Evolutionary conservation across 2,888 invertebrate genomes (phyloP), one percentile per base, ranked within the genome.

Genomic region (Drosophila basisetae): DNA sequence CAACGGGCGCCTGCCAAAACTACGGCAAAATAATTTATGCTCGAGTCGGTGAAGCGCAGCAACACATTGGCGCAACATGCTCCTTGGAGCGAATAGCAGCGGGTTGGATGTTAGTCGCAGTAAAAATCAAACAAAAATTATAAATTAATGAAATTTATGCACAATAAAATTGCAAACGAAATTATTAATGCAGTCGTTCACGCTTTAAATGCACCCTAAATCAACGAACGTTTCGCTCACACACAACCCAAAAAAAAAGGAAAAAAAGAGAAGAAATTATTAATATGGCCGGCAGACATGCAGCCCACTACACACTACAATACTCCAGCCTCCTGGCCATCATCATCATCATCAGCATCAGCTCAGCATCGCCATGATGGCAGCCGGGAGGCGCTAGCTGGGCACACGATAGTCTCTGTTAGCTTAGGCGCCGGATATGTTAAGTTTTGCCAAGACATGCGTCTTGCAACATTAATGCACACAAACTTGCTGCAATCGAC

Each of bases 101-200:
- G 84, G 90, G 83, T 82, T 73, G 76, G 78, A 71, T 80, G 82
- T 84, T 83, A 77, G 77, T 76, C 76, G 73, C 72, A 74, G 80
- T 78, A 72, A 92, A 92, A 91, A 92, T 92, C 92, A 92, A 92
- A 79, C 93, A 93, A 93, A 93, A 93, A 93, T 92, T 93, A 93
- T 93, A 93, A 93, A 93, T 93, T 93, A 93, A 93, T 92, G 92
- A 93, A 93, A 93, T 93, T 93, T 93, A 93, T 93, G 93, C 92
- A 93, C 92, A 93, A 93, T 93, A 92, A 93, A 93, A 93, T 93
- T 92, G 92, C 91, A 91, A 91, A 88, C 91, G 93, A 93, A 93
- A 93, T 93, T 93, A 93, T 93, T 93, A 93, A 93, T 93, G 93
- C 92, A 93, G 90, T 92, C 93, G 93, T 93, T 93, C 93, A 93